Base-by-base conservation (phyloP, 2,888 invertebrate genomes). In the Oligia strigilis region DNA sequence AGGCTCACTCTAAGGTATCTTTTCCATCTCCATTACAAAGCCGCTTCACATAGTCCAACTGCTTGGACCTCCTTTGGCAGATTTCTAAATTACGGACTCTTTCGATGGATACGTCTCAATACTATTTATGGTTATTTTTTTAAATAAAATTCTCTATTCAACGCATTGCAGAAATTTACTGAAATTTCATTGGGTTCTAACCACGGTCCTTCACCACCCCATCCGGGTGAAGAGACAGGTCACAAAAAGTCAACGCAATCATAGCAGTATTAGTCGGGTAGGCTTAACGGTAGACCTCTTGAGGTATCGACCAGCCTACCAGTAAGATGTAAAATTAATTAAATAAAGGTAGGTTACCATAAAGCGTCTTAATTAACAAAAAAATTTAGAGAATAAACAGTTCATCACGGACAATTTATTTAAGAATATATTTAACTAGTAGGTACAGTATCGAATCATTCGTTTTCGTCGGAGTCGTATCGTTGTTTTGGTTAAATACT, bases 221-320 rank as follows among this genome's bases (percentile, higher is more conserved):
- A 1, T n/a, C 13, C 2, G 43, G 75, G 52, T 67, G 36, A 60
- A 67, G 40, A n/a, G 52, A 67, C 58, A 23, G 58, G 11, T 52
- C 46, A 64, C 23, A 36, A 36, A 29, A 67, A 29, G 8, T 72
- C n/a, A n/a, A 52, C 58, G 65, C 65, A 58, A 52, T 49, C 46
- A 65, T 65, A 72, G 74, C 40, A 79, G 79, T 73, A 65, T 66
- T 67, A 78, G 46, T 58, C 43, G 23, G 43, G 75, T 79, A 65
- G 65, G 55, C 64, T 49, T 19, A 17, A 36, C 72, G 81, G n/a
- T 81, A 58, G 46, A 72, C 62, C 81, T 36, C 14, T 0, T 62
- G 72, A 64, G 78, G 81, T 19, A 80, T 72, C 82, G 36, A 55
- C 5, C n/a, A 81, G 43, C 71, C 36, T 69, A 71, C 36, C 19